A percentile compares a stretch with the other conserved stretches of the same genome.
phyloP scores from a whole-genome alignment of 1,140 invertebrate species.

The Anagrus nilaparvatae region DNA sequence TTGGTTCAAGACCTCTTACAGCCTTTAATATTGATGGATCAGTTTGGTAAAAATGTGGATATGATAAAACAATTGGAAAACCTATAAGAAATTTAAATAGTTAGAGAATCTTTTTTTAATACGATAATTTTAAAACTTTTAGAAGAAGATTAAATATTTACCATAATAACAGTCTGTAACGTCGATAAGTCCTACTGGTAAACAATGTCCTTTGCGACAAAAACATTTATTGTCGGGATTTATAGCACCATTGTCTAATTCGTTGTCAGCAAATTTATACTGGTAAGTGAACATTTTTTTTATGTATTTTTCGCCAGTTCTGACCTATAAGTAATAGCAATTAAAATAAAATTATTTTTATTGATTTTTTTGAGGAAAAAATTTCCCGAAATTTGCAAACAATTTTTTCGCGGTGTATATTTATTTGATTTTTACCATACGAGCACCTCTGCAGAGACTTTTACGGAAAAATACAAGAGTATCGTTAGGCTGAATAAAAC shows the following conservation, averaged over 20 bases:
- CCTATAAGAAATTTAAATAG: slow-evolving; percentile 33
- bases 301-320: slow-evolving; percentile 44
- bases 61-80: slow-evolving; percentile 77
- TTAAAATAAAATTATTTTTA: too few relatives aligned
- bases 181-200: slow-evolving; percentile 61
- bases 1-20: slow-evolving; percentile 61
- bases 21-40: slow-evolving; percentile 54
- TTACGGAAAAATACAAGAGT: slow-evolving; percentile 68
- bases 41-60: slow-evolving; percentile 75
- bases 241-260: slow-evolving; percentile 62
- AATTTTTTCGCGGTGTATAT: not conserved
- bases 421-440: slow-evolving; percentile 52
- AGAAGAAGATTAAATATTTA: slow-evolving; percentile 20
- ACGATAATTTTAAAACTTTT: not conserved
- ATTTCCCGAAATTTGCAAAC: not conserved
- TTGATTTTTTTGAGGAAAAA: not conserved
- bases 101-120: not conserved
- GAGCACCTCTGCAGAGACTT: slow-evolving; percentile 66
- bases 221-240: slow-evolving; percentile 68
- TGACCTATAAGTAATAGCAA: slow-evolving; percentile 44
- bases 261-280: slow-evolving; percentile 62
- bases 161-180: slow-evolving; percentile 74
- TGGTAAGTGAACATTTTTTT: slow-evolving; percentile 51
- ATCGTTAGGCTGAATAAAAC: slow-evolving; percentile 56
- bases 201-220: slow-evolving; percentile 56